Percentiles rank a stretch among this genome's conserved stretches.
phyloP scores from a whole-genome alignment of 2,888 invertebrate species.

The Ethmia dodecea region DNA sequence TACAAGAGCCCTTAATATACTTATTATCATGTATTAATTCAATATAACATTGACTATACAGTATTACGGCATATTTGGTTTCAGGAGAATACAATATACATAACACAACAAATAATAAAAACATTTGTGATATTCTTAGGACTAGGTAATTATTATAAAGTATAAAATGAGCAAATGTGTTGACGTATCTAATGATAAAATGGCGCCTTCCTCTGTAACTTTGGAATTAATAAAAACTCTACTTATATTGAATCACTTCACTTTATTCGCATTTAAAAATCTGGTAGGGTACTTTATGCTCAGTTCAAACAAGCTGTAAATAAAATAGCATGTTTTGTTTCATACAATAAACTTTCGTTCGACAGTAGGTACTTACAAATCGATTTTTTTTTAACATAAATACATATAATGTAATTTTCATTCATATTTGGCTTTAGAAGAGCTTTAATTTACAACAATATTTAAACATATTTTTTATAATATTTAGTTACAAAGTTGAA shows the following conservation, averaged over 20 bases:
- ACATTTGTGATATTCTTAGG: slow-evolving; percentile 21
- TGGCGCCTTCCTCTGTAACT: neutral
- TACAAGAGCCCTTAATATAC: too few relatives aligned
- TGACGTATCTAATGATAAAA: slow-evolving; percentile 3
- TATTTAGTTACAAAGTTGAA: too few relatives aligned
- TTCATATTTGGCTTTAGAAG: too few relatives aligned
- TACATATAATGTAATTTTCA: too few relatives aligned
- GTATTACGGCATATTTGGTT: too few relatives aligned
- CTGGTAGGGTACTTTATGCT: neutral
- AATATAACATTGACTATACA: too few relatives aligned
- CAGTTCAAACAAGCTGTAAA: neutral
- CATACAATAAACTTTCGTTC: neutral
- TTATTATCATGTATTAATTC: too few relatives aligned
- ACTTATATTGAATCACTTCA: neutral
- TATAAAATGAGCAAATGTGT: slow-evolving; percentile 24
- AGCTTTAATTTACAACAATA: too few relatives aligned
- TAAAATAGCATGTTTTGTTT: neutral
- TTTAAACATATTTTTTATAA: too few relatives aligned
- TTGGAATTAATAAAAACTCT: neutral
- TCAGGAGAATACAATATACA: too few relatives aligned
- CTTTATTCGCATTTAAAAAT: neutral
- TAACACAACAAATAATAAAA: slow-evolving; percentile 14
- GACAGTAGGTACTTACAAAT: too few relatives aligned
- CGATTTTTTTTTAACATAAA: too few relatives aligned
- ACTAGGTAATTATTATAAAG: slow-evolving; percentile 19